Evolutionary conservation across 1,140 invertebrate genomes (phyloP).

Genomic region (Drosophila teissieri): DNA sequence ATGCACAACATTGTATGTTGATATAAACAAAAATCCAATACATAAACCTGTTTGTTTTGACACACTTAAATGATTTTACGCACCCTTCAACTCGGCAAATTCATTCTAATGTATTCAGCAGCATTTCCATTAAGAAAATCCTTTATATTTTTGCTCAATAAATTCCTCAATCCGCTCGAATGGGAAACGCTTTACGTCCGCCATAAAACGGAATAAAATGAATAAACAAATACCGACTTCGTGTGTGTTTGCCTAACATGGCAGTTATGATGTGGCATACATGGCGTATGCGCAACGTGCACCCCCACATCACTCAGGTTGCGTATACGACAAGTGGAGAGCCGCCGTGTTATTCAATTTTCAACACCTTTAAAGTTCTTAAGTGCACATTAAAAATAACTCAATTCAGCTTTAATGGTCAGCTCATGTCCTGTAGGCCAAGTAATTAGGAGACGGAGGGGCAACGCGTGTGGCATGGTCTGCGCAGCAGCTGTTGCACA

Average conservation of each 20-base stretch:
- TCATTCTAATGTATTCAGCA: constrained; percentile 16
- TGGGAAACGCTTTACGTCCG: constrained; percentile 30
- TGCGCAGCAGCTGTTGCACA: constrained; percentile 63
- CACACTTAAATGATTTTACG: neutral
- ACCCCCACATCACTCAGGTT: constrained; percentile 1
- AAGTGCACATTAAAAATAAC: constrained; percentile 38
- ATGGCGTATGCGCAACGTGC: constrained; percentile 52
- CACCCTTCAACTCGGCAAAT: neutral
- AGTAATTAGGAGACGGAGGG: constrained; percentile 18
- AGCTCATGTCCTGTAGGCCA: constrained; percentile 12
- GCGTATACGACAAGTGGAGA: constrained; percentile 15
- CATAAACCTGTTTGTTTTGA: neutral
- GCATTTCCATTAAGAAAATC: constrained; percentile 36
- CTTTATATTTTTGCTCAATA: constrained; percentile 16
- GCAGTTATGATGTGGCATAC: constrained; percentile 25
- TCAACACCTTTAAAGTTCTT: constrained; percentile 36
- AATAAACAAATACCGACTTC: constrained; percentile 34
- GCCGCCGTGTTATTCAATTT: constrained; percentile 2
- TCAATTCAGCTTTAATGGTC: constrained; percentile 7
- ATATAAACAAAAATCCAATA: neutral
- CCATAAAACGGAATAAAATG: constrained; percentile 35
- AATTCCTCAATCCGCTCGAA: constrained; percentile 34
- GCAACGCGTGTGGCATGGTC: constrained; percentile 13
- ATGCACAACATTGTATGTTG: neutral
- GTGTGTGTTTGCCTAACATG: constrained; percentile 8